A percentile compares a stretch with the other conserved stretches of the same genome.
Conservation (phyloP, 2,797 vertebrate species). For the Botia kubotai region DNA sequence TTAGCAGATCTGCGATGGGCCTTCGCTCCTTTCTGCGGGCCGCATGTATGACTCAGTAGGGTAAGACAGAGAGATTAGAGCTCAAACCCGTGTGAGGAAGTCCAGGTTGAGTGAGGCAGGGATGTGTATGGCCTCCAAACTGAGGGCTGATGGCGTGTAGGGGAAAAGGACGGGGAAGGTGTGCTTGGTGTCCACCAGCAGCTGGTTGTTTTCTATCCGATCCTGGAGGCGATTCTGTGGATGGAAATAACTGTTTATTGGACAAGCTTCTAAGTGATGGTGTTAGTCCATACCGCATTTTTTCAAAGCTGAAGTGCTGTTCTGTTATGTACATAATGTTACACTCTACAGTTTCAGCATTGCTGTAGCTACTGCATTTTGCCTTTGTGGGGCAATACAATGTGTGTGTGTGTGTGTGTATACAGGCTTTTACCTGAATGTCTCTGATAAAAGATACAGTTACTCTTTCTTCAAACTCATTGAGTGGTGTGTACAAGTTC, state of each 20-base stretch:
- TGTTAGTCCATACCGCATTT: not conserved
- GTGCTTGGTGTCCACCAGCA: constrained; percentile 90
- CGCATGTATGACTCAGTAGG: constrained; percentile 2
- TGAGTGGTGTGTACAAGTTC: constrained; percentile 95
- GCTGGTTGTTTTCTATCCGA: constrained; percentile 84
- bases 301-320: too few species aligned
- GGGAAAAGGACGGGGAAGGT: constrained; percentile 90
- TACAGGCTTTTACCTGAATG: constrained; percentile 84
- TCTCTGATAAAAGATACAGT: constrained; percentile 93
- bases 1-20: constrained; percentile 25
- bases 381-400: too few species aligned
- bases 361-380: too few species aligned
- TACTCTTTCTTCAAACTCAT: constrained; percentile 96
- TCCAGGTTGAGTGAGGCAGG: constrained; percentile 86
- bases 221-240: constrained; percentile 83
- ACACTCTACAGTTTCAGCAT: too few species aligned
- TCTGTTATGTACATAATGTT: too few species aligned
- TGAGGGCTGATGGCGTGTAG: constrained; percentile 89
- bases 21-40: constrained; percentile 3
- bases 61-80: constrained; percentile 17
- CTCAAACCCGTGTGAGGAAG: constrained; percentile 86
- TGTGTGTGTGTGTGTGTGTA: not conserved
- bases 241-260: constrained; percentile 40
- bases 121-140: constrained; percentile 89
- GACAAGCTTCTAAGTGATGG: not conserved